Evolutionary conservation across 2,797 vertebrate species (phyloP).

Genomic region (Enteromius mattozi): DNA sequence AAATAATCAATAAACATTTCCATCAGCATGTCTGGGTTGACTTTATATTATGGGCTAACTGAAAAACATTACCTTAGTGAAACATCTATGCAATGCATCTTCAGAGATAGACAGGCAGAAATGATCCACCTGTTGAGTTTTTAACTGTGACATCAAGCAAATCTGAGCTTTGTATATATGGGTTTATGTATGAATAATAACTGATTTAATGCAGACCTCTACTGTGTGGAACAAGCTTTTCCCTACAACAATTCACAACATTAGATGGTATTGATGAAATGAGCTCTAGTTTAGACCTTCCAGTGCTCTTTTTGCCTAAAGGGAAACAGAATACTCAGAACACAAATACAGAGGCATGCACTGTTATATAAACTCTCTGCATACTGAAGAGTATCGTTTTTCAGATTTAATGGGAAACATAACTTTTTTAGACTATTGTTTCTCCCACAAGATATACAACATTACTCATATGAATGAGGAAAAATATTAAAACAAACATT

Average conservation of each 20-base stretch:
- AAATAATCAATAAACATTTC: constrained; percentile 37
- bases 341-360: constrained; percentile 14
- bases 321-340: constrained; percentile 11
- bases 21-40: not conserved
- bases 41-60: not conserved
- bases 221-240: not conserved
- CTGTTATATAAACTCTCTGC: constrained; percentile 6
- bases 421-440: not conserved
- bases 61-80: not conserved
- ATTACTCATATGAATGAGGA: not conserved
- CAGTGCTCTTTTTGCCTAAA: constrained; percentile 17
- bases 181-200: not conserved
- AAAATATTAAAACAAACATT: not conserved
- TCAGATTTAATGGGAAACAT: not conserved
- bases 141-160: not conserved
- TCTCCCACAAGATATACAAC: not conserved
- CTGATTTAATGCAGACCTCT: not conserved
- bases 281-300: constrained; percentile 11
- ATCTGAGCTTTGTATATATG: constrained; percentile 1
- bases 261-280: constrained; percentile 30
- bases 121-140: no score
- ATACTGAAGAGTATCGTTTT: not conserved
- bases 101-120: not conserved
- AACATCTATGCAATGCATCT: not conserved
- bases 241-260: not conserved